phyloP scores from a whole-genome alignment of 1,140 invertebrate species.

The Lamellibrachia luymesi region DNA sequence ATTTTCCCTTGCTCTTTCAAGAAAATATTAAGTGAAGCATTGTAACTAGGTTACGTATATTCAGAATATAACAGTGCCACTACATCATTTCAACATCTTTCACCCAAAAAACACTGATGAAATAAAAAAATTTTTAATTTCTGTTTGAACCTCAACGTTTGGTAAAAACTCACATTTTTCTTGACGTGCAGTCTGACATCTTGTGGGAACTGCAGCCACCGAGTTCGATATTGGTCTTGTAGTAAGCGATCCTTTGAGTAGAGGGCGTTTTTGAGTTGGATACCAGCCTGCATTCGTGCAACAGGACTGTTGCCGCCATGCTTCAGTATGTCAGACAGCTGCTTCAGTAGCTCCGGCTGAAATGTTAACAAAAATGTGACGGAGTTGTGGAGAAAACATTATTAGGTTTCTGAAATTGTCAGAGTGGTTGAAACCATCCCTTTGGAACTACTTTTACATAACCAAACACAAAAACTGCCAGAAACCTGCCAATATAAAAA shows the following conservation, averaged over 20 bases:
- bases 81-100: neutral
- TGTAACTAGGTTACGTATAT: neutral
- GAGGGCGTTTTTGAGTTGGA: slow-evolving; percentile 97
- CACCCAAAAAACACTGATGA: neutral
- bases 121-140: too few species aligned
- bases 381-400: too few species aligned
- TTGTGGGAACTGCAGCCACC: slow-evolving; percentile 86
- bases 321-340: slow-evolving; percentile 87
- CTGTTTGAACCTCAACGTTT: too few species aligned
- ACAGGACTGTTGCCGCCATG: slow-evolving; percentile 86
- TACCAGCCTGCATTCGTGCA: slow-evolving; percentile 93
- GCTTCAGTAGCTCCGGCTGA: slow-evolving; percentile 86
- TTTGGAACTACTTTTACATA: too few species aligned
- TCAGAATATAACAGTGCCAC: too few species aligned
- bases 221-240: slow-evolving; percentile 79
- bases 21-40: neutral
- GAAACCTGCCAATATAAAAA: too few species aligned
- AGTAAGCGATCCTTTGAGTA: slow-evolving; percentile 90
- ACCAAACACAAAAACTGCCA: too few species aligned
- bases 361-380: slow-evolving; percentile 44
- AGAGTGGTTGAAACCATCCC: too few species aligned
- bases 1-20: too few species aligned
- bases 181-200: slow-evolving; percentile 88
- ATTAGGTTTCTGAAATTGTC: too few species aligned
- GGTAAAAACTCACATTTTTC: slow-evolving; percentile 78